Base-by-base conservation (phyloP, 2,797 vertebrate species). In the Cynopterus sphinx region DNA sequence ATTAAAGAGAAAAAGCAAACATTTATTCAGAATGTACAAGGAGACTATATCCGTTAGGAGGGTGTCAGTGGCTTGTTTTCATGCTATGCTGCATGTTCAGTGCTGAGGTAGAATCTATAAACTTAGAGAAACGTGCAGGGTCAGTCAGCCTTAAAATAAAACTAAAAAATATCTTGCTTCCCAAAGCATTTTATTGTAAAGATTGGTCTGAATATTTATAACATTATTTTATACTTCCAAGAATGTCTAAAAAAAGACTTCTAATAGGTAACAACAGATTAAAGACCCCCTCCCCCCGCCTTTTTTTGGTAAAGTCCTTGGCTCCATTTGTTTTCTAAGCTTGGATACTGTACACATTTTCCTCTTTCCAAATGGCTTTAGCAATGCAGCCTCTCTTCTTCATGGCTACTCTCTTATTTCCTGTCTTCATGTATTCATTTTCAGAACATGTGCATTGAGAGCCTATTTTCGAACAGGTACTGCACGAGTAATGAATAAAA, bases 1-100 rank as follows among this genome's bases (percentile, higher is more conserved):
- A 31, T 85, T 84, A 81, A 83, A 81, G 26, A 83, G 26, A 87
- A 95, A 94, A 70, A 73, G 2, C 4, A 51, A 87, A 46, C 36
- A 55, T 87, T 22, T 88, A 65, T 67, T 19, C 9, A 87, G 11
- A 12, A 16, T 41, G 26, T 90, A 17, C 5, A 71, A 63, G 15
- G 16, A 93, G 12, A 46, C 41, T 91, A 0, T 75, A 49, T 84
- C 46, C 12, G 55, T 36, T 81, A 68, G 15, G 10, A 68, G 3
- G 0, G 6, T 39, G 1, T 68, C 53, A 17, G 7, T 59, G n/a
- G 17, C 57, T 95, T 73, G 33, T 22, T 71, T 77, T 83, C 61
- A 49, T 33, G 10, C 7, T 28, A 0, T 78, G 9, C 6, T 75
- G 28, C 13, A n/a, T 87, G 6, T 83, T 33, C 73, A 28, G 13